Evolutionary conservation across 2,797 vertebrate species (phyloP), one percentile per base, ranked within the genome.

Genomic region (Paramormyrops hopkinsi): DNA sequence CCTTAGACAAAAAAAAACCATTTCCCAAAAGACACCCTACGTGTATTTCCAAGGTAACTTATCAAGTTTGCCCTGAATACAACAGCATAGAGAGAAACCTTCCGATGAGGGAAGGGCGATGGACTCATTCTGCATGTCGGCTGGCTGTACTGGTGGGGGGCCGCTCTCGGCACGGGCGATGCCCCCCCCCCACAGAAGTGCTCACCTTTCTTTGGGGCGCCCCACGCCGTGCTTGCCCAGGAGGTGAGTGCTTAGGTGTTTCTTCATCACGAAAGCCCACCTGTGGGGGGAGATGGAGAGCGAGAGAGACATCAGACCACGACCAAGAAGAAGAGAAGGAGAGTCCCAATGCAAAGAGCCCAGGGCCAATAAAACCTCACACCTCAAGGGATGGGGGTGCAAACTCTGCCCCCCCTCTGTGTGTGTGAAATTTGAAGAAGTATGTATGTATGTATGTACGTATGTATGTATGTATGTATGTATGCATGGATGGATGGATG

Each of bases 251-350:
- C 97, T 99, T 91, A 99, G 95, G 94, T 99, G 98, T 85, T 99
- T 99, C 96, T 99, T 99, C 98, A 99, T 99, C 92, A 99, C 98
- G 95, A 99, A 99, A 0, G 98, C 98, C 96, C 99, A 98, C 92
- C 98, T 99, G 91, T 46, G 91, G 73, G 73, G 37, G 22, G 22
- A 62, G n/a, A 62, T 17, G 90, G 89, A 95, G 94, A 93, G 59
- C 86, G 65, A 91, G 92, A 88, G 41, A 69, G 90, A 69, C 82
- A 92, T 92, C 19, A 73, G 44, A 46, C 86, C 17, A 86, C 14
- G 1, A 4, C 3, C 7, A 9, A 5, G 2, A 56, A 12, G 51
- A 56, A 17, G 85, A 12, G 14, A n/a, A 14, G 51, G 37, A 33
- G 85, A 86, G 12, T 19, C 51, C 25, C 51, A n/a, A 65, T 65